These are phyloP conservation scores for Pogonomyrmex californicus DNA, from an alignment of 1,140 invertebrate species.

Conservation along the genomic window DNA sequence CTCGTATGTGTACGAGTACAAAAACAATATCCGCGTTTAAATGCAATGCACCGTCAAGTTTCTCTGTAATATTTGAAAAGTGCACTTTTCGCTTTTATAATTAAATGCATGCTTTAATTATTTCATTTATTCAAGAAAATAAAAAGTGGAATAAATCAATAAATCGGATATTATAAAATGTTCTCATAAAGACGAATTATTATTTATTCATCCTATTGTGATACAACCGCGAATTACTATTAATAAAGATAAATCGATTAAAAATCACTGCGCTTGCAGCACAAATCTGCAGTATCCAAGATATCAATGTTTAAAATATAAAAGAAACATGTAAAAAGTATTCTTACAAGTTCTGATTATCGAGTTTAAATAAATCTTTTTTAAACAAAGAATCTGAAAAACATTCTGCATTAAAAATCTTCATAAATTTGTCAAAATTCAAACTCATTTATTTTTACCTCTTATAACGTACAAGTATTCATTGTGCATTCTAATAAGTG, in stretches of 20 bases:
- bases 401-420: not conserved
- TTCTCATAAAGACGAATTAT: no score
- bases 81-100: no score
- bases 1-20: not conserved
- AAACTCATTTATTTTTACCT: conserved; percentile 8
- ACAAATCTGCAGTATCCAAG: no score
- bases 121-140: no score
- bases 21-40: no score
- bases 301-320: not conserved
- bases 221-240: not conserved
- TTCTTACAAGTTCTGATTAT: not conserved
- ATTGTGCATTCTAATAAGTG: not conserved
- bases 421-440: conserved; percentile 1
- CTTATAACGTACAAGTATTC: not conserved
- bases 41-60: no score
- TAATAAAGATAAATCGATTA: not conserved
- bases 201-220: no score
- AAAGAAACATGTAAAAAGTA: not conserved
- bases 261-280: not conserved
- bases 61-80: no score
- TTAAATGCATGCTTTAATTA: no score
- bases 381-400: not conserved
- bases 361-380: not conserved
- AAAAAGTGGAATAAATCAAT: no score
- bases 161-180: no score